Evolutionary conservation across 2,113 vertebrate genomes (phyloP).

Genomic region (Peromyscus californicus): DNA sequence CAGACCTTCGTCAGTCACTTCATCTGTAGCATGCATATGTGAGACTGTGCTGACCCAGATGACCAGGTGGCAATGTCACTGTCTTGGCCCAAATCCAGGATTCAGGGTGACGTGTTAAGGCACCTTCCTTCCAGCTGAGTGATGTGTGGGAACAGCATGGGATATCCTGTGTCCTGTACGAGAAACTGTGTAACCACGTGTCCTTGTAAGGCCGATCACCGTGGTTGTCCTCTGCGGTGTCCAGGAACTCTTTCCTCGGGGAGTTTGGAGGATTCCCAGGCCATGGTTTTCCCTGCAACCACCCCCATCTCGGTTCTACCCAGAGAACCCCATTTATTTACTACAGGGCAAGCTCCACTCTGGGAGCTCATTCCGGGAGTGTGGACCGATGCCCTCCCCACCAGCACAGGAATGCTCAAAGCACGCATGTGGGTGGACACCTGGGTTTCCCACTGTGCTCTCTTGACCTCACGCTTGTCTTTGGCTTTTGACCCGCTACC

Average conservation of each 20-base stretch:
- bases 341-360: rapidly evolving
- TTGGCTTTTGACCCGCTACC: background rate
- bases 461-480: background rate
- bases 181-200: background rate
- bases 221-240: rapidly evolving
- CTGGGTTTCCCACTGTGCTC: background rate
- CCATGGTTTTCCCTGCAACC: rapidly evolving
- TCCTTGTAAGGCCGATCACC: background rate
- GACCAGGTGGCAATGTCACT: rapidly evolving
- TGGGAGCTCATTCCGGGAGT: background rate
- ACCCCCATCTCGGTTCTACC: background rate
- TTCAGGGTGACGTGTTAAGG: background rate
- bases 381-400: rapidly evolving
- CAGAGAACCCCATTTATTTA: background rate
- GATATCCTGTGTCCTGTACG: background rate
- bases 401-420: background rate
- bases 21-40: no score
- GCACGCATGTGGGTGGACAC: background rate
- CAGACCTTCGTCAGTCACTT: background rate
- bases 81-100: background rate
- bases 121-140: rapidly evolving
- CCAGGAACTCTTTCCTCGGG: background rate
- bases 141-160: rapidly evolving
- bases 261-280: background rate
- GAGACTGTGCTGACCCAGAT: rapidly evolving